A percentile compares a stretch with the other conserved stretches of the same genome.
Evolutionary conservation across 2,113 vertebrate genomes (phyloP).

Genomic region (Cyanoliseus patagonus): DNA sequence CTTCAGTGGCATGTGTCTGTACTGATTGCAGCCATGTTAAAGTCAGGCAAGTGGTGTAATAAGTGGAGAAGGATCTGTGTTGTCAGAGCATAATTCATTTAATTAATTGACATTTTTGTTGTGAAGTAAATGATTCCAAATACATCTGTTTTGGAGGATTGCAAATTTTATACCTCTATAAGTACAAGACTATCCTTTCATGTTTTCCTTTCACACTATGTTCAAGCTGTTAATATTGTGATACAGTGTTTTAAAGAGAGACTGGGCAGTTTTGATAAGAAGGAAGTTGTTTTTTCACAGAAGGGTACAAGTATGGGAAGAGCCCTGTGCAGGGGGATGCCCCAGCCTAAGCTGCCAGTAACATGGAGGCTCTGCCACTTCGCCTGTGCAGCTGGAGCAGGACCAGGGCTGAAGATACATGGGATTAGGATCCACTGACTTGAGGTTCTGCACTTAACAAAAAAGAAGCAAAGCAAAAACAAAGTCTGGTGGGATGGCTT

Average conservation of each 20-base stretch:
- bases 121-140: not conserved
- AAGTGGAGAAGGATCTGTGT: not conserved
- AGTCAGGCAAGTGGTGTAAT: not conserved
- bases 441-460: not conserved
- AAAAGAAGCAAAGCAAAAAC: not conserved
- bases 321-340: not conserved
- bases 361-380: not conserved
- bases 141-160: not conserved
- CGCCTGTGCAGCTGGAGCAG: accelerated
- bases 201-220: not conserved
- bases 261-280: not conserved
- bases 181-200: not conserved
- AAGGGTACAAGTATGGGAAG: not conserved
- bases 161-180: not conserved
- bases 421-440: not conserved
- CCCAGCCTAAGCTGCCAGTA: not conserved
- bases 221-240: not conserved
- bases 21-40: not conserved
- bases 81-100: not conserved
- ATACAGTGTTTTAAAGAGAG: not conserved
- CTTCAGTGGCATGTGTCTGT: not conserved
- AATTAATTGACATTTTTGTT: not conserved
- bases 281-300: not conserved
- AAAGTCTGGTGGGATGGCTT: not conserved
- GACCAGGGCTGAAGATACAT: not conserved